These are phyloP conservation scores for Chloroclysta siterata DNA, from an alignment of 2,888 invertebrate species.

Conservation along the genomic window DNA sequence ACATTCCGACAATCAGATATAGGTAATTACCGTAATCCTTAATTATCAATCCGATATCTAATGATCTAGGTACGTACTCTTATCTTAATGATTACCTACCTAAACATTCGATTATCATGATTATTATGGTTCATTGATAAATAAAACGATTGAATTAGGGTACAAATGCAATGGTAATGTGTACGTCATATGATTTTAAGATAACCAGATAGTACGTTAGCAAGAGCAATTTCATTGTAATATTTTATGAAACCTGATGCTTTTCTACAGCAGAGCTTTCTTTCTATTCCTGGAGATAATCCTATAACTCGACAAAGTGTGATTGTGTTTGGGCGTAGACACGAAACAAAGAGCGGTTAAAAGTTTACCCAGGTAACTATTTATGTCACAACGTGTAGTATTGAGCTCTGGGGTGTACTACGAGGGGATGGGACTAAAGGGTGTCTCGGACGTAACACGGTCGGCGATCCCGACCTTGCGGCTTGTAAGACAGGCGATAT, in stretches of 20 bases:
- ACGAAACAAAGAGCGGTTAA: constrained; percentile 64
- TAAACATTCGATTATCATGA: not conserved
- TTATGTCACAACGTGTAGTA: constrained; percentile 75
- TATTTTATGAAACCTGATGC: too few relatives aligned
- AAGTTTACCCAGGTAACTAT: constrained; percentile 74
- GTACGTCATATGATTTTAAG: too few relatives aligned
- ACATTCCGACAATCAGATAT: not conserved
- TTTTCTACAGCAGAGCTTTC: too few relatives aligned
- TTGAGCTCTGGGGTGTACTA: constrained; percentile 64
- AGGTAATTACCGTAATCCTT: not conserved
- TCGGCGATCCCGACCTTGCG: constrained; percentile 59
- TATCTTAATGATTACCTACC: not conserved
- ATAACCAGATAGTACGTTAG: too few relatives aligned
- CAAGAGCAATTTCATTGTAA: too few relatives aligned
- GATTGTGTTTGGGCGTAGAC: constrained; percentile 60
- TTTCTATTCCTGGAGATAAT: too few relatives aligned
- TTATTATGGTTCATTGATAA: not conserved
- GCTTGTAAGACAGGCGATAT: constrained; percentile 63
- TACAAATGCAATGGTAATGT: too few relatives aligned
- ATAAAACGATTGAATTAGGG: too few relatives aligned
- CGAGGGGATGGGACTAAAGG: constrained; percentile 64
- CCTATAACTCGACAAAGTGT: not conserved
- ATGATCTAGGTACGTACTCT: not conserved
- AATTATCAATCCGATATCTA: not conserved
- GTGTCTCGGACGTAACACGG: constrained; percentile 60